Evolutionary conservation across 2,888 invertebrate species (phyloP).

Genomic region (Steromphala cineraria): DNA sequence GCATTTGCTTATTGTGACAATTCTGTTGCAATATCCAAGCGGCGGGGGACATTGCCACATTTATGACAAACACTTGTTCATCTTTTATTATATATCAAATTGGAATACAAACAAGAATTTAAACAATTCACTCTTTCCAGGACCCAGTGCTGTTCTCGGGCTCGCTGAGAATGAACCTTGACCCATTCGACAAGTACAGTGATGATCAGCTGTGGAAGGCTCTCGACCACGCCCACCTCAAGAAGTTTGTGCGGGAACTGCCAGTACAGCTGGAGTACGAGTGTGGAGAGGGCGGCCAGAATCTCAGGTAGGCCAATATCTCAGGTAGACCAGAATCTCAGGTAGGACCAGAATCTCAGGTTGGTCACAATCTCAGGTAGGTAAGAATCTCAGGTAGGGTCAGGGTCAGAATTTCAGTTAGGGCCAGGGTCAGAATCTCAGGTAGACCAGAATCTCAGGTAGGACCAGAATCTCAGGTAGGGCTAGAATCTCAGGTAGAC

Average conservation of each 20-base stretch:
- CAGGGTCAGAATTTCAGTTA: no score
- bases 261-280: constrained; percentile 87
- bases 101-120: no score
- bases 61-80: no score
- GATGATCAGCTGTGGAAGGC: constrained; percentile 93
- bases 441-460: no score
- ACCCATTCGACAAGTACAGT: constrained; percentile 87
- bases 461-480: constrained; percentile 84
- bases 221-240: constrained; percentile 91
- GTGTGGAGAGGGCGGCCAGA: constrained; percentile 93
- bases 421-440: no score
- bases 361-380: background rate
- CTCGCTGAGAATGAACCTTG: constrained; percentile 90
- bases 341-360: constrained; percentile 76
- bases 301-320: constrained; percentile 76
- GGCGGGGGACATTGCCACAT: no score
- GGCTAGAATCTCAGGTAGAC: no score
- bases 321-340: no score
- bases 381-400: no score
- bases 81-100: no score
- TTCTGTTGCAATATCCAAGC: no score
- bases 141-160: constrained; percentile 97
- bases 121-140: constrained; percentile 76
- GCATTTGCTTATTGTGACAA: no score
- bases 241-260: constrained; percentile 86